phyloP scores from a whole-genome alignment of 2,113 vertebrate species.

The Hyperoodon ampullatus region DNA sequence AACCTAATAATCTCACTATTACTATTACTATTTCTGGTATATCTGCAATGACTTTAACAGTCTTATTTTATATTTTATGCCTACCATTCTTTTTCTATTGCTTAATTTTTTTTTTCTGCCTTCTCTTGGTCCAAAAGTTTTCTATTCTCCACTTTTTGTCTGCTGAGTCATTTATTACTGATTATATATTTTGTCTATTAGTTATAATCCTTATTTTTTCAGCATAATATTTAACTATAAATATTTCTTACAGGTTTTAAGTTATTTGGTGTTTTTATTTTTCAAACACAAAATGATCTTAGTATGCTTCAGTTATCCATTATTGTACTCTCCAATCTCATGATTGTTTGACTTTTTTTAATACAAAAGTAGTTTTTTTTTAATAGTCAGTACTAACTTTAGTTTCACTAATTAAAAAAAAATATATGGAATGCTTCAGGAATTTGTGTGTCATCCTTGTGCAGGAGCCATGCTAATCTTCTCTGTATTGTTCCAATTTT shows the following conservation, averaged over 20 bases:
- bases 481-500: background rate
- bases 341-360: background rate
- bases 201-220: background rate
- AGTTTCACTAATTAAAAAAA: background rate
- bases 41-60: background rate
- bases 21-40: background rate
- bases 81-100: background rate
- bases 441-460: background rate
- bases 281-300: background rate
- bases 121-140: background rate
- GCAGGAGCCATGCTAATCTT: background rate
- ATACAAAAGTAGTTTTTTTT: background rate
- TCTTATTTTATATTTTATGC: background rate
- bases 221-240: background rate
- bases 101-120: background rate
- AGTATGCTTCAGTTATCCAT: background rate
- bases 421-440: too few species aligned
- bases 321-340: background rate
- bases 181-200: background rate
- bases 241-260: background rate
- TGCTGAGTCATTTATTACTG: background rate
- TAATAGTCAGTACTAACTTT: background rate
- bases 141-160: background rate
- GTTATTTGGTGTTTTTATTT: background rate
- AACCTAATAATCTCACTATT: background rate